Evolutionary conservation across 2,113 vertebrate species (phyloP).

Genomic region (Periophthalmodon schlosseri): DNA sequence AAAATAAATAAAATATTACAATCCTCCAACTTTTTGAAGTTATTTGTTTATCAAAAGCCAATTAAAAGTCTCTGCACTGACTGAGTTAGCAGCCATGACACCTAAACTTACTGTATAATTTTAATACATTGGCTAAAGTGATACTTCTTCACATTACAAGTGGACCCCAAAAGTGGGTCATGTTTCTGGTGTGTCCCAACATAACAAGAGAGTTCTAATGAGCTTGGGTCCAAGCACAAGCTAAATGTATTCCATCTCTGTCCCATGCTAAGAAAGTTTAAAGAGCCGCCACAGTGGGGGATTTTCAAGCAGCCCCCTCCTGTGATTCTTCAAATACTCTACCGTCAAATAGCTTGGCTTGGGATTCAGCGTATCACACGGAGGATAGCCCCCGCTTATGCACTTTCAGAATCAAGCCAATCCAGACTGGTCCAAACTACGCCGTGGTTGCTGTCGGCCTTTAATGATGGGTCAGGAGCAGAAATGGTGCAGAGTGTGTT

Average conservation of each 20-base stretch:
- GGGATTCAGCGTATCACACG: constrained; percentile 56
- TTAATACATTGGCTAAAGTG: constrained; percentile 9
- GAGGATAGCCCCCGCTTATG: constrained; percentile 42
- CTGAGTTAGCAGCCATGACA: not conserved
- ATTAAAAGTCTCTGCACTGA: not conserved
- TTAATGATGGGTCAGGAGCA: constrained; percentile 41
- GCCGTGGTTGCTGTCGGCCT: constrained; percentile 36
- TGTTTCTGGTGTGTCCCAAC: constrained; percentile 42
- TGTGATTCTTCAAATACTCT: constrained; percentile 67
- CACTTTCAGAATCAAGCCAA: constrained; percentile 49
- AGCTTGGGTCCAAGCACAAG: constrained; percentile 52
- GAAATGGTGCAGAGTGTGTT: constrained; percentile 30
- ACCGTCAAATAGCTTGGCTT: constrained; percentile 64
- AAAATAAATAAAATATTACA: constrained; percentile 3
- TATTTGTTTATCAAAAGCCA: constrained; percentile 4
- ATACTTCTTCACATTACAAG: constrained; percentile 28
- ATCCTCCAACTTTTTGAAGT: constrained; percentile 1
- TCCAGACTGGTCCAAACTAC: constrained; percentile 26
- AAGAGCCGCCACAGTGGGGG: constrained; percentile 63
- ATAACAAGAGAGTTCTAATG: constrained; percentile 62
- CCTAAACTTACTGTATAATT: constrained; percentile 4
- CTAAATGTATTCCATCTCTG: constrained; percentile 63
- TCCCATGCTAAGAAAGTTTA: constrained; percentile 63
- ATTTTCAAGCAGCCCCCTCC: constrained; percentile 65
- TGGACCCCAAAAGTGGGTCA: constrained; percentile 58